A percentile compares a stretch with the other conserved stretches of the same genome.
Conservation (phyloP, 2,888 invertebrate species). For the Tenthredo amoena region DNA sequence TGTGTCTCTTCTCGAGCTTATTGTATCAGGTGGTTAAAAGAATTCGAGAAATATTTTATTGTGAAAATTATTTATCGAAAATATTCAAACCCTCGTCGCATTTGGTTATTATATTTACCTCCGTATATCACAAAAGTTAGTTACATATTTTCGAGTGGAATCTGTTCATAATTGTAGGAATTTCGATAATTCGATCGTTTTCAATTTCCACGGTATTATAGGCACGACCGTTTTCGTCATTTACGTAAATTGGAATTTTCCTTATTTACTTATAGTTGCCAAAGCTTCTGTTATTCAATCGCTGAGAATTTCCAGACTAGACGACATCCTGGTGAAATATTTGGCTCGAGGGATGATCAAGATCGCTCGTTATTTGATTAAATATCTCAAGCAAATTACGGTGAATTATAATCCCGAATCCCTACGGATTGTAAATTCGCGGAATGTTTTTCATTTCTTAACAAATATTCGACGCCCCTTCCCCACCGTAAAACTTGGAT, state of each 20-base stretch:
- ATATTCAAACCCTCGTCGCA: slow-evolving; percentile 21
- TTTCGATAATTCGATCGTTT: no score
- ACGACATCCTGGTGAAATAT: not conserved
- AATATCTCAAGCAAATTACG: slow-evolving; percentile 18
- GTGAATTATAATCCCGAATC: not conserved
- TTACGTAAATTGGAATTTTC: not conserved
- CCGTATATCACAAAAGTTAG: not conserved
- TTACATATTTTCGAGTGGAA: not conserved
- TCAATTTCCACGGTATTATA: no score
- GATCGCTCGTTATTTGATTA: slow-evolving; percentile 19
- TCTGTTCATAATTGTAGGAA: not conserved
- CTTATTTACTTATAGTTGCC: not conserved
- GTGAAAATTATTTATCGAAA: not conserved
- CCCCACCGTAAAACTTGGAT: not conserved
- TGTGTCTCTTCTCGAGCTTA: not conserved
- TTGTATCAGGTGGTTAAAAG: slow-evolving; percentile 9
- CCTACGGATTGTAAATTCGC: not conserved
- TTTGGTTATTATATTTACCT: not conserved
- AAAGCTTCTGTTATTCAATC: not conserved
- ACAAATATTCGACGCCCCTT: not conserved
- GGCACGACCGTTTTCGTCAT: no score
- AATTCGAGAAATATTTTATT: not conserved
- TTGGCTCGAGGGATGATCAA: slow-evolving; percentile 10
- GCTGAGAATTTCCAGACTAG: not conserved
- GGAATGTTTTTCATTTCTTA: not conserved